These are phyloP conservation scores for Malacoctenus gilli DNA, from an alignment of 2,797 vertebrate genomes.

Conservation along the genomic window DNA sequence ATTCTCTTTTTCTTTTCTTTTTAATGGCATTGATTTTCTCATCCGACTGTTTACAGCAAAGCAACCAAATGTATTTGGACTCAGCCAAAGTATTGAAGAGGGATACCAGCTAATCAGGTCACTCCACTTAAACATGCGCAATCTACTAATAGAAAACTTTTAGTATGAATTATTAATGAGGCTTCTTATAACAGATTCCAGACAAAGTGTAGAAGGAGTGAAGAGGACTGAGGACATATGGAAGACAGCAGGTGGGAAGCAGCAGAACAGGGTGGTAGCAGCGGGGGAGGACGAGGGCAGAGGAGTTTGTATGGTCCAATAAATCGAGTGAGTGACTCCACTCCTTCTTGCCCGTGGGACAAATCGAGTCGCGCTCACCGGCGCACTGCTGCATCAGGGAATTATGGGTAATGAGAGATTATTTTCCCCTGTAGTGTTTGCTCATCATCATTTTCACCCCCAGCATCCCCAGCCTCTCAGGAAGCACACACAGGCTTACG, in stretches of 20 bases:
- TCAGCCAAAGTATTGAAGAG: not conserved
- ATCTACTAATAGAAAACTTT: slow-evolving; percentile 1
- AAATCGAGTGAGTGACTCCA: slow-evolving; percentile 83
- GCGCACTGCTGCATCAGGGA: slow-evolving; percentile 66
- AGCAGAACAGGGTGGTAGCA: slow-evolving; percentile 40
- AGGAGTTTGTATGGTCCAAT: slow-evolving; percentile 71
- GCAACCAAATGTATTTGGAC: not conserved
- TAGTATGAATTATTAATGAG: not conserved
- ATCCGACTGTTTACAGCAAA: not conserved
- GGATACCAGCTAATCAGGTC: not conserved
- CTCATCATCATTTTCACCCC: slow-evolving; percentile 68
- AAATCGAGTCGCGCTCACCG: slow-evolving; percentile 63
- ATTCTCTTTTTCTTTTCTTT: too few species aligned
- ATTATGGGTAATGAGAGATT: slow-evolving; percentile 83
- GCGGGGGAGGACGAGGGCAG: slow-evolving; percentile 56
- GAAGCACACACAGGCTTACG: slow-evolving; percentile 14
- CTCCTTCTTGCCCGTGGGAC: slow-evolving; percentile 79
- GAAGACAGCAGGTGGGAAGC: slow-evolving; percentile 55
- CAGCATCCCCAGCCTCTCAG: slow-evolving; percentile 42
- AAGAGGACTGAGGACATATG: slow-evolving; percentile 52
- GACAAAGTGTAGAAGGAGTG: slow-evolving; percentile 5
- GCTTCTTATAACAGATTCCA: slow-evolving; percentile 10
- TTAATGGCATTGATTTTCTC: not conserved
- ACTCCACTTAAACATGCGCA: not conserved
- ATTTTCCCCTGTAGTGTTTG: slow-evolving; percentile 80